A percentile compares a stretch with the other conserved stretches of the same genome.
Evolutionary conservation across 92 coral and sea anemone genomes (phyloP).

Genomic region (Siderastrea radians): DNA sequence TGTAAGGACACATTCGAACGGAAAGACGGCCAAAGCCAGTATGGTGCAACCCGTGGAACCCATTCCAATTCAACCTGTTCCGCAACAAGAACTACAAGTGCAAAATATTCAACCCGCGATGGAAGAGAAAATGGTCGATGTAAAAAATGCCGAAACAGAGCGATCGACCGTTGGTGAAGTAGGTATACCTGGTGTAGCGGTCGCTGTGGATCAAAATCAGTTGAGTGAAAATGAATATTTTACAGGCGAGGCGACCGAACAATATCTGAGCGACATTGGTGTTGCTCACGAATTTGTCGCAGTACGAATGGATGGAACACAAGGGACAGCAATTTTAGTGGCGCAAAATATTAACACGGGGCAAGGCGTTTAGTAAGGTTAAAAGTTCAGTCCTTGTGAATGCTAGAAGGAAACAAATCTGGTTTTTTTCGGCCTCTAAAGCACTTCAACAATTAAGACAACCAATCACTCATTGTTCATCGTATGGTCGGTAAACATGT

Average conservation of each 20-base stretch:
- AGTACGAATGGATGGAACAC: conserved; percentile 50
- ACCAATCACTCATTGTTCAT: not conserved
- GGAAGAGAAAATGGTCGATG: not conserved
- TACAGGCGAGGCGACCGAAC: conserved; percentile 50
- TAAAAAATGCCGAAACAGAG: conserved; percentile 46
- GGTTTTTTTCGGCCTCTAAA: not conserved
- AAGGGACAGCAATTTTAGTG: conserved; percentile 48
- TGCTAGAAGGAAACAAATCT: not conserved
- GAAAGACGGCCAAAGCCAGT: conserved; percentile 60
- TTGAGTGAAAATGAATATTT: conserved; percentile 51
- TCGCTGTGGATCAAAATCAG: conserved; percentile 64
- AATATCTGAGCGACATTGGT: conserved; percentile 26
- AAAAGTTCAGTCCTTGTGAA: not conserved
- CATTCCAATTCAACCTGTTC: conserved; percentile 75
- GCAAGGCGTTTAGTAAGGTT: conserved; percentile 13
- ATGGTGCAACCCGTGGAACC: conserved; percentile 61
- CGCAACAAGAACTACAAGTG: conserved; percentile 31
- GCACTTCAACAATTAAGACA: not conserved
- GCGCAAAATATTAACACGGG: conserved; percentile 44
- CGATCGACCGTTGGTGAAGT: conserved; percentile 82
- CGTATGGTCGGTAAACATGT: not conserved
- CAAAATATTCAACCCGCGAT: conserved; percentile 3
- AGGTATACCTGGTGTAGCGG: conserved; percentile 71
- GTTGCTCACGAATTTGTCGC: conserved; percentile 53
- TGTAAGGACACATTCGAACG: conserved; percentile 95